These are phyloP conservation scores for Corythaixoides concolor DNA, from an alignment of 2,113 vertebrate genomes.

Conservation along the genomic window DNA sequence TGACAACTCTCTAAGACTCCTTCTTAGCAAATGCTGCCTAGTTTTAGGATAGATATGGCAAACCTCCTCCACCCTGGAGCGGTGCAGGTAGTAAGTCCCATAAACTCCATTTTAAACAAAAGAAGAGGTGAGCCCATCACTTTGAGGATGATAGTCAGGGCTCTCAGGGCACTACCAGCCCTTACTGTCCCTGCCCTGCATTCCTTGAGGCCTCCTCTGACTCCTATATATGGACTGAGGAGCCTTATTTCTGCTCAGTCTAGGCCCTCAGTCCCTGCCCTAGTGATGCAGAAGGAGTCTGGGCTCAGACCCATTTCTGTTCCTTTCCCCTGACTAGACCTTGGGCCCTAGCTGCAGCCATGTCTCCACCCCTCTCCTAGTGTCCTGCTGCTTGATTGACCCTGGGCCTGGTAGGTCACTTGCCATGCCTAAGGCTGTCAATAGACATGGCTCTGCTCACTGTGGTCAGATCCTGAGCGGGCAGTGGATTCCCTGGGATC, in stretches of 20 bases:
- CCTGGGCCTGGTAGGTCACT: not conserved
- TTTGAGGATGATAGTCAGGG: not conserved
- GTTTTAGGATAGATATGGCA: not conserved
- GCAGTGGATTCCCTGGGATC: not conserved
- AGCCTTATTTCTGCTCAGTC: not conserved
- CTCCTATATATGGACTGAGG: not conserved
- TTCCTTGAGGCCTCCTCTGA: not conserved
- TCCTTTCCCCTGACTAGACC: not conserved
- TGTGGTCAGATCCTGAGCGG: not conserved
- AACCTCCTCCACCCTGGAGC: not conserved
- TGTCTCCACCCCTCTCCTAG: not conserved
- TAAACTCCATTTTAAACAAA: not conserved
- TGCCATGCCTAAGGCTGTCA: not conserved
- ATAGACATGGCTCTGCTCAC: rapidly evolving
- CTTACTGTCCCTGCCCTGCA: not conserved
- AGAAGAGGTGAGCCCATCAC: not conserved
- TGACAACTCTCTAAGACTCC: not conserved
- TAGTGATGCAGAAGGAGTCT: not conserved
- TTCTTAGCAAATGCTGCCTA: not conserved
- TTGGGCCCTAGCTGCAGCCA: not conserved
- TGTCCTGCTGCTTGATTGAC: not conserved
- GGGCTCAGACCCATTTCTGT: no score
- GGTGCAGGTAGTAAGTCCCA: not conserved
- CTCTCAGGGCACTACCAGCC: not conserved
- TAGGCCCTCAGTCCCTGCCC: rapidly evolving